These are phyloP conservation scores for Pangasius sanitwongsei DNA, from an alignment of 2,797 vertebrate species.

Conservation along the genomic window DNA sequence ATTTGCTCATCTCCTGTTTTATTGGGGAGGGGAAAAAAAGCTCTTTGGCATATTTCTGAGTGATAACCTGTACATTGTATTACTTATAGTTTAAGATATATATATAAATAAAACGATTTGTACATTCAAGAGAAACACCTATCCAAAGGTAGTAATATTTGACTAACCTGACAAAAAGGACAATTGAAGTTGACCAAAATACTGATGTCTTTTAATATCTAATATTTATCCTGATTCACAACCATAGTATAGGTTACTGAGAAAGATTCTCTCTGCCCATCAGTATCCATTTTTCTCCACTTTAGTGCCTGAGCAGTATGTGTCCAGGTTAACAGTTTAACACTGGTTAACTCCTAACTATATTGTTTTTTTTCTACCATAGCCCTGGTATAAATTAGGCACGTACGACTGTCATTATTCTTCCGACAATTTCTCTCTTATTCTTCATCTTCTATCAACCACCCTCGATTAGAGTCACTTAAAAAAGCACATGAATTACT, in stretches of 20 bases:
- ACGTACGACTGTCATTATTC: background rate
- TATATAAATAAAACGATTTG: too few relatives aligned
- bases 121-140: too few relatives aligned
- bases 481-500: constrained; percentile 64
- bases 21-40: background rate
- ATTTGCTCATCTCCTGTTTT: background rate
- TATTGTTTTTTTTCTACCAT: background rate
- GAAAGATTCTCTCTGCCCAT: background rate
- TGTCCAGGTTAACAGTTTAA: background rate
- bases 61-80: too few relatives aligned
- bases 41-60: background rate
- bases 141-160: background rate
- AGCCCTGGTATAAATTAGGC: background rate
- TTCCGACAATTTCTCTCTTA: background rate
- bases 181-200: background rate
- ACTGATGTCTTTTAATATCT: background rate
- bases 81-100: too few relatives aligned
- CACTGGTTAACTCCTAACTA: too few relatives aligned
- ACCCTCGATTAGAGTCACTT: constrained; percentile 47
- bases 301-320: background rate
- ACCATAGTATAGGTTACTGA: background rate
- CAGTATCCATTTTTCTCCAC: background rate
- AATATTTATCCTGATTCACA: background rate
- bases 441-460: constrained; percentile 10
- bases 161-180: background rate